Base-by-base conservation (phyloP, 2,113 vertebrate species). In the Corydoras maculifer region DNA sequence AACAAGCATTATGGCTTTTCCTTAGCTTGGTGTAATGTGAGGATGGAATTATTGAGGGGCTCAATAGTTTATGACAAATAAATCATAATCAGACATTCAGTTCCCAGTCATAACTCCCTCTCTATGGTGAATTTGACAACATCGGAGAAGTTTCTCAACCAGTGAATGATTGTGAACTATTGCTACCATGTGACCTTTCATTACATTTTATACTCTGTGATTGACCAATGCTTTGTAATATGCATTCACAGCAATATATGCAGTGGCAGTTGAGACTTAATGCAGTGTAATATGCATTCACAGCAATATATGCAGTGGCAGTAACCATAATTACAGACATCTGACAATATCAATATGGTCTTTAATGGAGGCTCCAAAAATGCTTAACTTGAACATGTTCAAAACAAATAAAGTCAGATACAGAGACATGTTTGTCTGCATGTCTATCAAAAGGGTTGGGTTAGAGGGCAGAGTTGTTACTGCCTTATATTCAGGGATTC, bases 1-100 rank as follows among this genome's bases (percentile, higher is more conserved):
- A 78, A 75, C 72, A 75, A 54, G 75, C 62, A 71, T 77, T 81
- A 70, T 68, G 61, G 74, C 70, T 74, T 73, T 74, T 77, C 65
- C 67, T 69, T 77, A 68, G 66, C 55, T 9, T 57, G 43, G 59
- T 54, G 58, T n/a, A 54, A 62, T 65, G 71, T 25, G 18, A 35
- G 68, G 18, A 63, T 59, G 64, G 9, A 53, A 53, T 53, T 53
- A 14, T 14, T 53, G 69, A 74, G 59, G 48, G 62, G 51, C 32
- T 65, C 43, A 76, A 51, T 35, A 72, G 13, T 31, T 29, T 4
- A 70, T 55, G 61, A 59, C n/a, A 14, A 2, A 35, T 69, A 54
- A 68, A 75, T 64, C 61, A 70, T 58, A 68, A 61, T 70, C 43
- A 71, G 29, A 12, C 14, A 57, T 43, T 32, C 12, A 25, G 58